These are phyloP conservation scores for Maconellicoccus hirsutus DNA, from an alignment of 1,140 invertebrate genomes.

Conservation along the genomic window DNA sequence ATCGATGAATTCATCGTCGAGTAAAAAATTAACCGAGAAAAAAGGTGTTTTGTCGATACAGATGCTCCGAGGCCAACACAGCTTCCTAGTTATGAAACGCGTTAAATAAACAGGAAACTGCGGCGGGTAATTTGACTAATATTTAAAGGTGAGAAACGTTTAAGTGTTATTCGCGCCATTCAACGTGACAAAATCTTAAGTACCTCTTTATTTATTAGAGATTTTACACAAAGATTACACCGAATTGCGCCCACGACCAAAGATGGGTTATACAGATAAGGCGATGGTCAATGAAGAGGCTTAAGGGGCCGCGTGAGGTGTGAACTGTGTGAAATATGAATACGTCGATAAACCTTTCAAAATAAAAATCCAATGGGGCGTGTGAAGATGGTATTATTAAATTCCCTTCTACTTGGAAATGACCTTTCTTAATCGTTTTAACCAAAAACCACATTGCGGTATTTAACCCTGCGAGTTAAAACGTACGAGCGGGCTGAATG, in stretches of 20 bases:
- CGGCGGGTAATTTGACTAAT: neutral
- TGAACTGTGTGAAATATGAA: neutral
- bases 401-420: neutral
- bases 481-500: neutral
- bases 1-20: neutral
- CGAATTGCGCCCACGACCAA: neutral
- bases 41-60: neutral
- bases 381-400: neutral
- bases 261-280: neutral
- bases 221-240: no score
- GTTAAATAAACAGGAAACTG: neutral
- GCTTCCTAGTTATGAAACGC: neutral
- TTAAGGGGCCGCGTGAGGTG: no score
- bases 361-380: neutral
- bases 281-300: neutral
- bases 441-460: no score
- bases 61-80: neutral
- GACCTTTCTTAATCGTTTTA: neutral
- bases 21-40: no score
- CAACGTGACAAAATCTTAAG: no score
- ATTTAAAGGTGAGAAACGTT: neutral
- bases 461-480: no score
- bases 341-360: constrained; percentile 5
- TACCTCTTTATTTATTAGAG: no score
- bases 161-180: neutral